Percentiles rank a stretch among this genome's conserved stretches.
Conservation (phyloP, 1,140 invertebrate species). For the Bombus ignitus region DNA sequence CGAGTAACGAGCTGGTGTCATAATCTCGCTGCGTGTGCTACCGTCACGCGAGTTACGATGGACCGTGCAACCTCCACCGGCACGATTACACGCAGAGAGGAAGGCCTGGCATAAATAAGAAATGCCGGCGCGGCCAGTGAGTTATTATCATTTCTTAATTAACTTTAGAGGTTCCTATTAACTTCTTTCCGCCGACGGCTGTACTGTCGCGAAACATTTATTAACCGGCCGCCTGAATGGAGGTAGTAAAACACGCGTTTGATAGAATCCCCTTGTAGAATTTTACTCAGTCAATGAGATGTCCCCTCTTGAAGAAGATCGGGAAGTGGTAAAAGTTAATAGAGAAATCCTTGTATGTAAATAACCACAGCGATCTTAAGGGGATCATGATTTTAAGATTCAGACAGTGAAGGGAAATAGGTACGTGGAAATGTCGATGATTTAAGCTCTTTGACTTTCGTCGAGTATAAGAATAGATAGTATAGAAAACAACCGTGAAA, state of each 20-base stretch:
- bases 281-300: background rate
- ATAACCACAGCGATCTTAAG: background rate
- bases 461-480: background rate
- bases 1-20: slow-evolving; percentile 57
- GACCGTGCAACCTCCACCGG: slow-evolving; percentile 11
- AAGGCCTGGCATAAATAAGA: background rate
- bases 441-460: background rate
- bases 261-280: slow-evolving; percentile 15
- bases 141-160: slow-evolving; percentile 54
- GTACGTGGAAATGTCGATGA: background rate
- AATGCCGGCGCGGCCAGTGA: slow-evolving; percentile 26
- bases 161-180: slow-evolving; percentile 46
- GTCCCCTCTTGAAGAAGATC: background rate
- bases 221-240: slow-evolving; percentile 1
- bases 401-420: accelerated
- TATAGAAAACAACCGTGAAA: background rate
- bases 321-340: background rate
- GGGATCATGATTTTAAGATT: background rate
- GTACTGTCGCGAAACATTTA: slow-evolving; percentile 14
- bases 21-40: slow-evolving; percentile 34
- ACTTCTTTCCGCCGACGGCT: slow-evolving; percentile 22
- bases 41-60: slow-evolving; percentile 49
- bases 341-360: slow-evolving; percentile 1
- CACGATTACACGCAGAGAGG: slow-evolving; percentile 7
- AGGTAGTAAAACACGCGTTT: slow-evolving; percentile 5